Evolutionary conservation across 1,140 invertebrate genomes (phyloP).

Genomic region (Parapsyche elsis): DNA sequence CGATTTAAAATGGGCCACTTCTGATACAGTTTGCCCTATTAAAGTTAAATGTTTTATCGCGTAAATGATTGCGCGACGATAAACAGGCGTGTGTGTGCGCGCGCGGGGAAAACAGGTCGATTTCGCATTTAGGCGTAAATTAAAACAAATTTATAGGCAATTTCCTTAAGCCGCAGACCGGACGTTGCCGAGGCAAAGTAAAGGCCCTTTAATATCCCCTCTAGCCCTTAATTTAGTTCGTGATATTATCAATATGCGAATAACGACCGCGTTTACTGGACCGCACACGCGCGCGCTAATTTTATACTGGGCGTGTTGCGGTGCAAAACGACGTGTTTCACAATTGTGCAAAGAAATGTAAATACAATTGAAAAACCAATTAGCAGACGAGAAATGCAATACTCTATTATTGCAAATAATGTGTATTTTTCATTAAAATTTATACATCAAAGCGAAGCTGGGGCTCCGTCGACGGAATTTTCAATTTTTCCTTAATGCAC

Average conservation of each 20-base stretch:
- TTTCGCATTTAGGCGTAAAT: slow-evolving; percentile 31
- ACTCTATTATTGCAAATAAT: background rate
- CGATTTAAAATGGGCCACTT: background rate
- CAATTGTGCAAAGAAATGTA: no score
- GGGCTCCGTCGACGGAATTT: no score
- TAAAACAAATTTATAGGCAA: slow-evolving; percentile 53
- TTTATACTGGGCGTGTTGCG: background rate
- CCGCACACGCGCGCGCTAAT: background rate
- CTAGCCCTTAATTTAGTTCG: slow-evolving; percentile 1
- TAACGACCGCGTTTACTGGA: background rate
- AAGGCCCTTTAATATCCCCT: background rate
- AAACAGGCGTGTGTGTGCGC: background rate
- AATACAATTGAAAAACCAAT: no score
- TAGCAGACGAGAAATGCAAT: background rate
- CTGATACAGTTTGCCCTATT: background rate
- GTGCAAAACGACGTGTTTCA: no score
- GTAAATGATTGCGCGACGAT: no score
- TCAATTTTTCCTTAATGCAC: no score
- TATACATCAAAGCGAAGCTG: background rate
- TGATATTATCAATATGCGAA: slow-evolving; percentile 15
- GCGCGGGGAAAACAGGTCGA: background rate
- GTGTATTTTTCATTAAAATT: background rate
- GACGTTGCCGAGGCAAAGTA: background rate
- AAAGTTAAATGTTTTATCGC: no score
- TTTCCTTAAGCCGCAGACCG: slow-evolving; percentile 45